Base-by-base conservation (phyloP, 2,113 vertebrate species). In the Dendrocopos noguchii region DNA sequence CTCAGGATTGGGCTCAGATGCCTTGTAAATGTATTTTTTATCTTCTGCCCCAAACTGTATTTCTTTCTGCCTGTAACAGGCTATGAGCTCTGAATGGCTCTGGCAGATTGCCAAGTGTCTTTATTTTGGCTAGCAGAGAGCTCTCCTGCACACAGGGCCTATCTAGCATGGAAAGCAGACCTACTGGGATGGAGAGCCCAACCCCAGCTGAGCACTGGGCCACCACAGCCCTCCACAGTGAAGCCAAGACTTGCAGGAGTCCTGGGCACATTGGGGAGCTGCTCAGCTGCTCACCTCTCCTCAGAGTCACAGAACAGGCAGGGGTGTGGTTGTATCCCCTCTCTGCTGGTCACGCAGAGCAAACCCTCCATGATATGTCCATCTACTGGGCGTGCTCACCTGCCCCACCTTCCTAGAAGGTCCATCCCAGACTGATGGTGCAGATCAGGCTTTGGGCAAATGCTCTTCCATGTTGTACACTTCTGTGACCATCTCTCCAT, bases 101-200 rank as follows among this genome's bases (percentile, higher is more conserved):
- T 70, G 87, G 79, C 82, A 89, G 81, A 93, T 60, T 71, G 78
- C 64, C 50, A 52, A 60, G 56, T 6, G 84, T 47, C 92, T 94
- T 86, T 93, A 87, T 95, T 94, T 90, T 84, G 88, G 88, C 93
- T 93, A 65, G 87, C 19, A 52, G 67, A 78, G 80, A 75, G 68
- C 86, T 88, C 44, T 68, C 76, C 80, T 93, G 88, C 90, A 84
- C 72, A 80, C 39, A 79, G 89, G 80, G 70, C 56, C 50, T 57
- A 57, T 84, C 64, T 10, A 18, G 66, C 53, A 76, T 22, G 79
- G 68, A 63, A 91, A 94, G 70, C 52, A 87, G 55, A 39, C 17
- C 2, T 11, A 25, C 14, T 7, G 57, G 74, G 78, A 65, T 18
- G 75, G 39, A 66, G 42, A 90, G 57, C 55, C 72, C 76, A 85